phyloP scores from a whole-genome alignment of 2,888 invertebrate genomes.

The Caenorhabditis virilis region DNA sequence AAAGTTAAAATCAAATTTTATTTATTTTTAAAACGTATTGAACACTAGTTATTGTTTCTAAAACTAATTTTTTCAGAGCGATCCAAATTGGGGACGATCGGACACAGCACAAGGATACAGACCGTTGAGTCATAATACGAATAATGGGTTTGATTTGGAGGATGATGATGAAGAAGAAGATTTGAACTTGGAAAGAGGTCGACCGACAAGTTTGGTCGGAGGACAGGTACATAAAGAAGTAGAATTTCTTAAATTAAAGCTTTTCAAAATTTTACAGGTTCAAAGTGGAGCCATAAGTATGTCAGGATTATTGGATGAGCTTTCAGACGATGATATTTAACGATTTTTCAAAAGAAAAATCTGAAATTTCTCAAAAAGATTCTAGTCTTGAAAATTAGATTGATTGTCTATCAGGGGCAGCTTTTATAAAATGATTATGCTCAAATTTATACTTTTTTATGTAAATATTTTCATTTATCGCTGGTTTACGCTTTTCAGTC shows the following conservation, averaged over 20 bases:
- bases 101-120: slow-evolving; percentile 36
- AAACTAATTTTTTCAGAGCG: slow-evolving; percentile 1
- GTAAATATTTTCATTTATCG: too few species aligned
- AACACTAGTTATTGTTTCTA: not conserved
- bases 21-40: not conserved
- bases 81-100: slow-evolving; percentile 37
- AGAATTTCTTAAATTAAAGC: too few species aligned
- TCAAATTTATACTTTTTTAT: too few species aligned
- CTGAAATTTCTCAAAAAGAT: too few species aligned
- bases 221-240: too few species aligned
- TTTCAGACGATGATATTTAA: slow-evolving; percentile 35
- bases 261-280: slow-evolving; percentile 4
- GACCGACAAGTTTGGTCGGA: too few species aligned
- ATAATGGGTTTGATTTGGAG: slow-evolving; percentile 27
- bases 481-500: too few species aligned
- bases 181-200: slow-evolving; percentile 4
- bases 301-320: slow-evolving; percentile 32
- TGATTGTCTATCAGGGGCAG: too few species aligned
- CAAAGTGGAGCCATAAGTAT: slow-evolving; percentile 25
- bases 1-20: not conserved
- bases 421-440: too few species aligned
- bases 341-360: too few species aligned
- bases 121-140: slow-evolving; percentile 23
- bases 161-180: slow-evolving; percentile 25
- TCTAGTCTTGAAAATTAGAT: too few species aligned